A percentile compares a stretch with the other conserved stretches of the same genome.
These are phyloP conservation scores for Pseudochirops cupreus DNA, from an alignment of 2,797 vertebrate species.

Conservation along the genomic window DNA sequence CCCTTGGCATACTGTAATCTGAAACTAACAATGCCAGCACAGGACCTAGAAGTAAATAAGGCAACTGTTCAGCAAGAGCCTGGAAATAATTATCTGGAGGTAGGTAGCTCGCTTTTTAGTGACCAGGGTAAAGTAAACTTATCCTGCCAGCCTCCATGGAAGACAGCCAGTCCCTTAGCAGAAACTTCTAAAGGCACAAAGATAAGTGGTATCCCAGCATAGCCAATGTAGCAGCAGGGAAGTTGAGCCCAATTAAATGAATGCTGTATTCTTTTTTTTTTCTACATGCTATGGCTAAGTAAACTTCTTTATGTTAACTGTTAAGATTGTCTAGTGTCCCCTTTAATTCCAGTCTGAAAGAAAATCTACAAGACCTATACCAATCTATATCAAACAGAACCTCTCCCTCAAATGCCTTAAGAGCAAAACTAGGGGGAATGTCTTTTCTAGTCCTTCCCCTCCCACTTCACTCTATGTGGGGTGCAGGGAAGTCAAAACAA, in stretches of 20 bases:
- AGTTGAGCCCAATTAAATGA: too few species aligned
- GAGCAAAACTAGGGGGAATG: not conserved
- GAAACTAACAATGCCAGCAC: not conserved
- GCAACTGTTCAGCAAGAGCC: not conserved
- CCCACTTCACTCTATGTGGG: not conserved
- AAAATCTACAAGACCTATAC: not conserved
- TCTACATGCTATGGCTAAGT: too few species aligned
- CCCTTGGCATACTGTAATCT: not conserved
- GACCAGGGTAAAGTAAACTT: not conserved
- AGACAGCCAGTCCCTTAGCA: too few species aligned
- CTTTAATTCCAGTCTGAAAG: too few species aligned
- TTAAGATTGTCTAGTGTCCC: too few species aligned
- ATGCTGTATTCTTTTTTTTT: too few species aligned
- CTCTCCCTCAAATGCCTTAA: not conserved
- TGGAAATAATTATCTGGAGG: not conserved
- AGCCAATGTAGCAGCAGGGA: too few species aligned
- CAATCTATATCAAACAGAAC: not conserved
- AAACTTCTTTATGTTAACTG: not conserved
- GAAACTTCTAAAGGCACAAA: too few species aligned
- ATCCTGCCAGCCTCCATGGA: not conserved
- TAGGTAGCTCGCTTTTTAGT: too few species aligned
- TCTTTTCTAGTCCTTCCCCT: not conserved
- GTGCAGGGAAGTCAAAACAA: too few species aligned
- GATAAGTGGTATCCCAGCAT: not conserved
- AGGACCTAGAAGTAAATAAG: not conserved